phyloP scores from a whole-genome alignment of 2,797 vertebrate species.

The Ficedula albicollis region DNA sequence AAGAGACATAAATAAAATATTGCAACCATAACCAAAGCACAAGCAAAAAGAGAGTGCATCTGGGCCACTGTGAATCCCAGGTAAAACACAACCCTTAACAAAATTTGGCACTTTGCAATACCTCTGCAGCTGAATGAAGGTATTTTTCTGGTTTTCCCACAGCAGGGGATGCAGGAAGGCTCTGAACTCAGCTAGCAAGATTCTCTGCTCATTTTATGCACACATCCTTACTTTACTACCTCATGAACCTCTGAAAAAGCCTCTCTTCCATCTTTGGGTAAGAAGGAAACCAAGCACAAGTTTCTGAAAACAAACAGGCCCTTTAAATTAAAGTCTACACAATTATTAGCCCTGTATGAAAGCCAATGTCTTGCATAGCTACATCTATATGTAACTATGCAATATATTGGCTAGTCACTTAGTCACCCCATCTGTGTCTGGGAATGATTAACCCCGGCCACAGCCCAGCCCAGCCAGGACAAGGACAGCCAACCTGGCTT shows the following conservation, averaged over 20 bases:
- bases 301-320: not conserved
- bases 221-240: not conserved
- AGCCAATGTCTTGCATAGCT: not conserved
- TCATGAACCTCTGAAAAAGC: not conserved
- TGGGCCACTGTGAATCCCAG: not conserved
- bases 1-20: not conserved
- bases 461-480: not conserved
- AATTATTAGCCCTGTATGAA: not conserved
- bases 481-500: not conserved
- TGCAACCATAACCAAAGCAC: not conserved
- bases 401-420: not conserved
- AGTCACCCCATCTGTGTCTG: not conserved
- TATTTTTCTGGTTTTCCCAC: not conserved
- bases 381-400: not conserved
- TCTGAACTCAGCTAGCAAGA: not conserved
- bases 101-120: not conserved
- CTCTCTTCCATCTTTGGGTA: not conserved
- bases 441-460: not conserved
- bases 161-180: not conserved
- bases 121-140: not conserved
- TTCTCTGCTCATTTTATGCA: not conserved
- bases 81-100: not conserved
- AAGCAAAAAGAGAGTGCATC: not conserved
- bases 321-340: conserved; percentile 5
- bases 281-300: not conserved